Evolutionary conservation across 2,113 vertebrate species (phyloP).

Genomic region (Pseudonaja textilis): DNA sequence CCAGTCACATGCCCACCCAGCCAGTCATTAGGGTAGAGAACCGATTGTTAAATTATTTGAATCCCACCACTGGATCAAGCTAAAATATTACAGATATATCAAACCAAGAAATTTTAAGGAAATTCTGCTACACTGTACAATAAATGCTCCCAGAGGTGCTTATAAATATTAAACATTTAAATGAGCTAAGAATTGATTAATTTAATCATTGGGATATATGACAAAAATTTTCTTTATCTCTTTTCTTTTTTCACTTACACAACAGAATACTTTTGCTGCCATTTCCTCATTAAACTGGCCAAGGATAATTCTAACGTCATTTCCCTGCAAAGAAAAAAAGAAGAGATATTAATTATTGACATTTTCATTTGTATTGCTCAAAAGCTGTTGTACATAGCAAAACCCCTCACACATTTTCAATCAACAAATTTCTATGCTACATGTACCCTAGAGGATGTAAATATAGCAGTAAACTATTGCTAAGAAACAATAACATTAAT

Average conservation of each 20-base stretch:
- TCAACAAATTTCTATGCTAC: background rate
- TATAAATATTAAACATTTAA: background rate
- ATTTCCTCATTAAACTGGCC: conserved; percentile 97
- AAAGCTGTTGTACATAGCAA: background rate
- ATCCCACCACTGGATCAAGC: background rate
- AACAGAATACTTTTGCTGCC: conserved; percentile 98
- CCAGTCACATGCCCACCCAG: no score
- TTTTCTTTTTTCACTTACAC: conserved; percentile 80
- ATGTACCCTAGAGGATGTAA: background rate
- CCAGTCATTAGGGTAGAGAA: no score
- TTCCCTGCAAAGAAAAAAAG: conserved; percentile 77
- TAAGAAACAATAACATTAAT: conserved; percentile 1
- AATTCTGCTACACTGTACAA: background rate
- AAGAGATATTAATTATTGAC: background rate
- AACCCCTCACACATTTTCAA: background rate
- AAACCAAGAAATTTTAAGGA: background rate
- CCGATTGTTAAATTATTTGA: no score
- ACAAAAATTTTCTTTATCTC: background rate
- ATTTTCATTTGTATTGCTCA: background rate
- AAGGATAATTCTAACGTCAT: conserved; percentile 97
- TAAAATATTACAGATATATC: background rate
- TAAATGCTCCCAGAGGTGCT: background rate
- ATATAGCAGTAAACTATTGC: background rate
- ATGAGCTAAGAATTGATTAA: background rate
- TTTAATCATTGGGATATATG: background rate